These are phyloP conservation scores for Dendrocopos noguchii DNA, from an alignment of 2,113 vertebrate species.

Conservation along the genomic window DNA sequence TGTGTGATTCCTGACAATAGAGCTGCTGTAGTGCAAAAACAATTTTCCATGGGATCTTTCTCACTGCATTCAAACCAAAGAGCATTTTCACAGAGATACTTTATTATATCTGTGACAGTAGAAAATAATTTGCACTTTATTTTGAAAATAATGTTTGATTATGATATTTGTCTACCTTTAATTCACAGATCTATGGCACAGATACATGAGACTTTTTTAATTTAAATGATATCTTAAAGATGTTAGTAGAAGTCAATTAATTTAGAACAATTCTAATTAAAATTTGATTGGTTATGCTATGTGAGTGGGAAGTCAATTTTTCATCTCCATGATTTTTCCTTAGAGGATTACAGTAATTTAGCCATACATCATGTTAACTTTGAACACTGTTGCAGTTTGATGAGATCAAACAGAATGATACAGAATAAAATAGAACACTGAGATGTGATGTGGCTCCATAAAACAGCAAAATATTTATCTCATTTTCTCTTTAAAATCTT, in stretches of 20 bases:
- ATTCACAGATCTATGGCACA: background rate
- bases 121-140: background rate
- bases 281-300: constrained; percentile 13
- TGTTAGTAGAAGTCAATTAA: constrained; percentile 17
- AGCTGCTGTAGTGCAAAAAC: background rate
- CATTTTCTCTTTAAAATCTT: background rate
- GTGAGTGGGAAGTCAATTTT: constrained; percentile 7
- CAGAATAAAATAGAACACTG: background rate
- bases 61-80: background rate
- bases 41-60: background rate
- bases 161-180: background rate
- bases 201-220: background rate
- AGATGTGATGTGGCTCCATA: background rate
- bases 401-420: background rate
- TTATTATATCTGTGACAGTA: background rate
- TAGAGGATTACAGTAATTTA: constrained; percentile 1
- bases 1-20: constrained; percentile 3
- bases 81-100: background rate
- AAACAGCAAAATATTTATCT: background rate
- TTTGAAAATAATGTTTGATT: background rate
- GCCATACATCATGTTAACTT: background rate
- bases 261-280: constrained; percentile 47
- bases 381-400: background rate
- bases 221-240: constrained; percentile 15
- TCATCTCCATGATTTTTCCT: background rate